These are phyloP conservation scores for Dasypolia templi DNA, from an alignment of 2,888 invertebrate genomes.

Conservation along the genomic window DNA sequence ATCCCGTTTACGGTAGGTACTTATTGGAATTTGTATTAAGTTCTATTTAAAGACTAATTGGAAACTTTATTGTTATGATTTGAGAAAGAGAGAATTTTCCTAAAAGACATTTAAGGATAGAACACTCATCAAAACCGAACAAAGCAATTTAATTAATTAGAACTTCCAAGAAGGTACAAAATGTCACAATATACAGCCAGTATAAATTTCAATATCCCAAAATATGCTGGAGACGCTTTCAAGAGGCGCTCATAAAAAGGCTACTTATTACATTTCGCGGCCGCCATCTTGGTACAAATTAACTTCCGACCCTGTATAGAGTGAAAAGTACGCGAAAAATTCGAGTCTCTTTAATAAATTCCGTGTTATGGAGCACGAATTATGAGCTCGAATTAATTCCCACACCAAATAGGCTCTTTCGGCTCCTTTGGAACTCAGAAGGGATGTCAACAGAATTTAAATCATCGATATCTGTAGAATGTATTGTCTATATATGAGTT, in stretches of 20 bases:
- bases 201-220: conserved; percentile 57
- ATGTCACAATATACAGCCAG: conserved; percentile 32
- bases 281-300: conserved; percentile 70
- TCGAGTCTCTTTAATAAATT: conserved; percentile 82
- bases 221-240: conserved; percentile 52
- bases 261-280: conserved; percentile 67
- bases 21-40: not conserved
- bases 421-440: conserved; percentile 57
- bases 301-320: conserved; percentile 70
- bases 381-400: conserved; percentile 81
- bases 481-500: not conserved
- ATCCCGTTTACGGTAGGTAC: no score
- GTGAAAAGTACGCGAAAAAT: conserved; percentile 76
- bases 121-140: conserved; percentile 15
- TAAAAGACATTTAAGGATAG: no score
- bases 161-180: conserved; percentile 25
- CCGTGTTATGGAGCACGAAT: conserved; percentile 78
- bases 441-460: conserved; percentile 59
- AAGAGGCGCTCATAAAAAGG: conserved; percentile 61
- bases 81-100: not conserved
- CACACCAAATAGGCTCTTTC: conserved; percentile 69
- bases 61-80: not conserved
- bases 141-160: conserved; percentile 48
- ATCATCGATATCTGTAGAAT: conserved; percentile 59
- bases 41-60: not conserved